These are phyloP conservation scores for Anoplopoma fimbria DNA, from an alignment of 2,113 vertebrate genomes.

Conservation along the genomic window DNA sequence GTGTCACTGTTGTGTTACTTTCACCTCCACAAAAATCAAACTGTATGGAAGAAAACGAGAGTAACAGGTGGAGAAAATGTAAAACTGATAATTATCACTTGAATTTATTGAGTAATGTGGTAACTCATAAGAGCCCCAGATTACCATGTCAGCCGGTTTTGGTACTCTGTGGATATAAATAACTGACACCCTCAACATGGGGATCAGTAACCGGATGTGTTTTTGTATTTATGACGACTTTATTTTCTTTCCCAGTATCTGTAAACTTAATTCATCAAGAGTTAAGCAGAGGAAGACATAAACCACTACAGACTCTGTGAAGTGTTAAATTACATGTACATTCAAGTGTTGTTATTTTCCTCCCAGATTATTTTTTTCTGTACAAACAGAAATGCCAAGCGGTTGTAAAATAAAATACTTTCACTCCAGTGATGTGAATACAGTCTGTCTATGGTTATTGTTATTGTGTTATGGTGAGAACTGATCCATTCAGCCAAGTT, in stretches of 20 bases:
- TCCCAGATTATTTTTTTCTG: conserved; percentile 56
- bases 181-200: background rate
- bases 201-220: background rate
- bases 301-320: conserved; percentile 29
- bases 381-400: conserved; percentile 53
- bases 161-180: background rate
- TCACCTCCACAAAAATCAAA: background rate
- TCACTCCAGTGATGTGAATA: conserved; percentile 19
- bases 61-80: background rate
- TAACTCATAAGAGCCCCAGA: background rate
- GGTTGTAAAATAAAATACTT: conserved; percentile 71
- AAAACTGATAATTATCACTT: background rate
- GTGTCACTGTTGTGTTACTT: background rate
- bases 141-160: conserved; percentile 11
- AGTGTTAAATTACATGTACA: conserved; percentile 60
- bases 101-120: background rate
- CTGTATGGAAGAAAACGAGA: background rate
- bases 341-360: conserved; percentile 49
- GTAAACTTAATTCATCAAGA: background rate
- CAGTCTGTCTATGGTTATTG: background rate
- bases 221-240: background rate
- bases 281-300: background rate
- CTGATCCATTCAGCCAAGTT: background rate
- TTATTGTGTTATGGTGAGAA: background rate
- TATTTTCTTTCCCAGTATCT: background rate